Evolutionary conservation across 2,113 vertebrate species (phyloP).

Genomic region (Pteronura brasiliensis): DNA sequence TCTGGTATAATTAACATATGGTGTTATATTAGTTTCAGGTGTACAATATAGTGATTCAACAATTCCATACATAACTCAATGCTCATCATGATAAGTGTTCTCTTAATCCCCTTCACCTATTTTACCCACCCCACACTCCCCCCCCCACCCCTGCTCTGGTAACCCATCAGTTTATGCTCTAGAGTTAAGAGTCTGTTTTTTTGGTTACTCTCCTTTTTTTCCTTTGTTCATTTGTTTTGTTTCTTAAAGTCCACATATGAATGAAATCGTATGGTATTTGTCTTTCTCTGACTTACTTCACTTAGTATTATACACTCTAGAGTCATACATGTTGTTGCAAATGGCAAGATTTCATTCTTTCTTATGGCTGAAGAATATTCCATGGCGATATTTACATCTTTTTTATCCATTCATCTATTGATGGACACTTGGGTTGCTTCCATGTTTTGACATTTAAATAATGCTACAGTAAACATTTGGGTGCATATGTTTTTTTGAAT

Average conservation of each 20-base stretch:
- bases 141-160: neutral
- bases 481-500: neutral
- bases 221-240: neutral
- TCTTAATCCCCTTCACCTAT: neutral
- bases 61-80: neutral
- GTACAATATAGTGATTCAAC: neutral
- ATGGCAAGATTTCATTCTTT: neutral
- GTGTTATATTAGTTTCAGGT: neutral
- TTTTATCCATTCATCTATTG: neutral
- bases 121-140: neutral
- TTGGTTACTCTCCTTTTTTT: neutral
- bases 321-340: neutral
- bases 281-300: neutral
- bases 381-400: neutral
- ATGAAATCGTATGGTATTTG: neutral
- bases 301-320: neutral
- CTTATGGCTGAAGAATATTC: neutral
- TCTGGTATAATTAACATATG: neutral
- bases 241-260: neutral
- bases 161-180: neutral
- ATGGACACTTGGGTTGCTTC: neutral
- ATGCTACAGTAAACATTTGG: neutral
- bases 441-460: neutral
- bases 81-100: neutral
- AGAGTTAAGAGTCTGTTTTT: neutral